A percentile compares a stretch with the other conserved stretches of the same genome.
These are phyloP conservation scores for Drosophila gaucha DNA, from an alignment of 2,888 invertebrate genomes.

Conservation along the genomic window DNA sequence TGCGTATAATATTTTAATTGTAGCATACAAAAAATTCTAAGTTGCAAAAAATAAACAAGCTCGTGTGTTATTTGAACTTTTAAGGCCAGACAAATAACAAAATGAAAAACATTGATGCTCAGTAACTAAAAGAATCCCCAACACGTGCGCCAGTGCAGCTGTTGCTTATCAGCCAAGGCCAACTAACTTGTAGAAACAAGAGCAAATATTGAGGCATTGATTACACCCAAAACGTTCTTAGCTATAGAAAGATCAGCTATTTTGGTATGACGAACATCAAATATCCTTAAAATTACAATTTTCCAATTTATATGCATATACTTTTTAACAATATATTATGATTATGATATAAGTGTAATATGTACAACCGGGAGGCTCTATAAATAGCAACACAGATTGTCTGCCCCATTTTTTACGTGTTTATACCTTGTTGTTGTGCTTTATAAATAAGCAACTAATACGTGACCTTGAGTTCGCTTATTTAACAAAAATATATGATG, in stretches of 20 bases:
- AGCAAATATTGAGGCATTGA: neutral
- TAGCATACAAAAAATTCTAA: slow-evolving; percentile 1
- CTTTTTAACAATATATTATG: no score
- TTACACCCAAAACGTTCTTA: neutral
- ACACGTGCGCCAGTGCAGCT: slow-evolving; percentile 23
- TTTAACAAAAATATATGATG: no score
- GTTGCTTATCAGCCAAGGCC: slow-evolving; percentile 30
- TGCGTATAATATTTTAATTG: neutral
- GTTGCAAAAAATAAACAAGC: neutral
- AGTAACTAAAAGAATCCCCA: neutral
- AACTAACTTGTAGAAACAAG: neutral
- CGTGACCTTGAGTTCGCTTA: no score
- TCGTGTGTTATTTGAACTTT: slow-evolving; percentile 20
- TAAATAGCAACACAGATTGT: no score
- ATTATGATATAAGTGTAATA: no score
- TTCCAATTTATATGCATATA: neutral
- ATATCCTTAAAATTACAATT: neutral
- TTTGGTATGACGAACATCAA: neutral
- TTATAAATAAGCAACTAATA: no score
- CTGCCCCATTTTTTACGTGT: no score
- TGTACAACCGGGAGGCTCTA: no score
- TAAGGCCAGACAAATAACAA: slow-evolving; percentile 11
- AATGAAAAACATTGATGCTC: slow-evolving; percentile 3
- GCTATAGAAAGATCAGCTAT: no score
- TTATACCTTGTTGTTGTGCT: no score